Evolutionary conservation across 2,888 invertebrate genomes (phyloP), one percentile per base, ranked within the genome.

Genomic region (Sminthurides aquaticus): DNA sequence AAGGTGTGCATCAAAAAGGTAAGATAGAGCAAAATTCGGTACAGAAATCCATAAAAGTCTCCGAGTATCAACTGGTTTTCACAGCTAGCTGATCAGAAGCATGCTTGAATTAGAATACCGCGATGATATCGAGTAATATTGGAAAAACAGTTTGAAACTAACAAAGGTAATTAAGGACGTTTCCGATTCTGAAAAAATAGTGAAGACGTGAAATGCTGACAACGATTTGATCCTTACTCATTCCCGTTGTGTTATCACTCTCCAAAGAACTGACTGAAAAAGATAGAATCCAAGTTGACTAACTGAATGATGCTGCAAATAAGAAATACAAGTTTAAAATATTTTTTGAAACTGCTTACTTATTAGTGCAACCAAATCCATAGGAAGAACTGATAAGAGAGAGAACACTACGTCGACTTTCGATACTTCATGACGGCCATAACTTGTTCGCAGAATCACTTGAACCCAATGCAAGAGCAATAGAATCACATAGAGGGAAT

Each of bases 1-100:
- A 68, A 65, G 24, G 67, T 57, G 54, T 74, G 73, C 22, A 72
- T 20, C 0, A 74, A 26, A 22, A 70, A 68, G 8, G 66, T 27
- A 18, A 62, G 58, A 29, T 66, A 71, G n/a, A 72, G 20, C 8
- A 62, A 24, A 1, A 68, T 66, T 27, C 70, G 65, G 11, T 72
- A 20, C 5, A 71, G 34, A 29, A 73, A 73, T 67, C 72, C 73
- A 25, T 43, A 8, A 48, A 72, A 70, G 52, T 74, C 73, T 0
- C 72, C 71, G 15, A 71, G 54, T 48, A 70, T 67, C 11, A 74
- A 63, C 34, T 69, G 69, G 55, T 74, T 66, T 49, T 74, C 74
- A 71, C 71, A 73, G 26, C 63, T 68, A 2, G 65, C 66, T 67
- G 43, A n/a, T 59, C 49, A 24, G 26, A n/a, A n/a, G n/a, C n/a